phyloP scores from a whole-genome alignment of 2,888 invertebrate species.

The Lymantria dispar region DNA sequence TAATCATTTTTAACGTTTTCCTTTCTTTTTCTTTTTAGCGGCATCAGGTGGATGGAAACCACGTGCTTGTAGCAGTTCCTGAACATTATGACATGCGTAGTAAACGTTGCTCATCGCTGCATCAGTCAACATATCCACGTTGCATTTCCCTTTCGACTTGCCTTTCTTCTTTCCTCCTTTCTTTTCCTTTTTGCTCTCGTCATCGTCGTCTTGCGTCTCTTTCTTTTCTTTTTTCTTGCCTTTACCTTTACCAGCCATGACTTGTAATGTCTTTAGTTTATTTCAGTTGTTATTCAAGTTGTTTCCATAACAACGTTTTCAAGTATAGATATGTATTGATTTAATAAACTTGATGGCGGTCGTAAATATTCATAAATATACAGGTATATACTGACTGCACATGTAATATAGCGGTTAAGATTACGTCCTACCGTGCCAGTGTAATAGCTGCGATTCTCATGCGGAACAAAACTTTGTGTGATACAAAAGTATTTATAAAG shows the following conservation, averaged over 20 bases:
- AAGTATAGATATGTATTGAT: constrained; percentile 35
- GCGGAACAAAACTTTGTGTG: too few species aligned
- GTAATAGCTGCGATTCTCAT: too few species aligned
- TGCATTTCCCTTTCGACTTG: constrained; percentile 85
- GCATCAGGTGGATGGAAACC: constrained; percentile 96
- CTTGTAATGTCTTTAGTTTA: neutral
- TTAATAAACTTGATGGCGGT: constrained; percentile 12
- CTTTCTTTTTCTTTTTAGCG: constrained; percentile 93
- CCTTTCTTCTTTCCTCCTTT: constrained; percentile 77
- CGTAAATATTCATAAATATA: neutral
- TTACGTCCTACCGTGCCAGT: too few species aligned
- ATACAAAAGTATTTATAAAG: too few species aligned
- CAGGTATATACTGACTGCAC: too few species aligned
- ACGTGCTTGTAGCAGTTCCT: constrained; percentile 91
- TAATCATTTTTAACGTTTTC: constrained; percentile 69
- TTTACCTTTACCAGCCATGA: constrained; percentile 65
- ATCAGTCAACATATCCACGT: constrained; percentile 93
- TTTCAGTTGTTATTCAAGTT: constrained; percentile 7
- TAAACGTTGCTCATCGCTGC: constrained; percentile 97
- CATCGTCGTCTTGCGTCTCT: constrained; percentile 72
- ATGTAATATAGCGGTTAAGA: too few species aligned
- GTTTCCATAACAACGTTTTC: constrained; percentile 16
- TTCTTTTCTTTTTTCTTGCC: constrained; percentile 80
- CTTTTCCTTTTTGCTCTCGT: constrained; percentile 70
- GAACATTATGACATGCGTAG: constrained; percentile 95